These are phyloP conservation scores for Scaptomyza pallida DNA, from an alignment of 1,140 invertebrate species.

Conservation along the genomic window DNA sequence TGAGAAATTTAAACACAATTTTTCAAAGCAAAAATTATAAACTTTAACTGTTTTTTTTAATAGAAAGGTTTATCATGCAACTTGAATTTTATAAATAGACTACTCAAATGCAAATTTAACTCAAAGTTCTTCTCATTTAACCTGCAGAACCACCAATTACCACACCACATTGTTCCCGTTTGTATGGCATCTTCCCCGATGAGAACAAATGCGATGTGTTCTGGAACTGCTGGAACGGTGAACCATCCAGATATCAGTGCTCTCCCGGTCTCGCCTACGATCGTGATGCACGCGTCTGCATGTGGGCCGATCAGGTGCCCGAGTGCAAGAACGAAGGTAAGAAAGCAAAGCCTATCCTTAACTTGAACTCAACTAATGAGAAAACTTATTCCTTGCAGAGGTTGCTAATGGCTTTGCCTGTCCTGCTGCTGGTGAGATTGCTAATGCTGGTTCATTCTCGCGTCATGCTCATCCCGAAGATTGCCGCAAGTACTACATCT, in stretches of 20 bases:
- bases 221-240: slow-evolving; percentile 98
- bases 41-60: too few species aligned
- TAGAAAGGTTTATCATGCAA: too few species aligned
- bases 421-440: slow-evolving; percentile 91
- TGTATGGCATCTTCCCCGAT: slow-evolving; percentile 97
- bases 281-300: slow-evolving; percentile 95
- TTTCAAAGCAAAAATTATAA: too few species aligned
- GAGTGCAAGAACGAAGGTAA: slow-evolving; percentile 94
- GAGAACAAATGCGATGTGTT: slow-evolving; percentile 95
- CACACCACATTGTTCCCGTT: slow-evolving; percentile 92
- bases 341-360: not conserved
- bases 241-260: slow-evolving; percentile 96
- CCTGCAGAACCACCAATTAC: slow-evolving; percentile 94
- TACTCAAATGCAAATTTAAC: too few species aligned
- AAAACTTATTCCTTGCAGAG: slow-evolving; percentile 86
- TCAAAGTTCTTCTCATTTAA: too few species aligned
- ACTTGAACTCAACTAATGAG: not conserved
- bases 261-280: slow-evolving; percentile 97
- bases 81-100: too few species aligned
- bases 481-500: slow-evolving; percentile 97
- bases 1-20: too few species aligned
- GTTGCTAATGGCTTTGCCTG: slow-evolving; percentile 95
- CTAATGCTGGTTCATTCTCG: slow-evolving; percentile 94
- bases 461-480: slow-evolving; percentile 97
- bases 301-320: slow-evolving; percentile 97